A percentile compares a stretch with the other conserved stretches of the same genome.
phyloP scores from a whole-genome alignment of 2,797 vertebrate species.

The Avahi laniger region DNA sequence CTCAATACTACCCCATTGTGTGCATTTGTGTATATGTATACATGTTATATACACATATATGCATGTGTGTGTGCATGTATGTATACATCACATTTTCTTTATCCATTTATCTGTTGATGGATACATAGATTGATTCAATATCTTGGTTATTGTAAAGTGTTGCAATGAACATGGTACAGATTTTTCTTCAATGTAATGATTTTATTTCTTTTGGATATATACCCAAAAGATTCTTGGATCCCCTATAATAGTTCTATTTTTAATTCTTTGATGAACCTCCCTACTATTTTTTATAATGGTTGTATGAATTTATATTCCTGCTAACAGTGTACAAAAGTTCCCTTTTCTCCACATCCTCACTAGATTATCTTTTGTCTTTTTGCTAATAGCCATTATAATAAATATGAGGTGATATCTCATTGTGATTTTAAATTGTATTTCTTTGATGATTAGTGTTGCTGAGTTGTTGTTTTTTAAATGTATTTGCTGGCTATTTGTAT shows the following conservation, averaged over 20 bases:
- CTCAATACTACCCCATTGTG: neutral
- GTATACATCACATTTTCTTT: neutral
- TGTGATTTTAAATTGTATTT: neutral
- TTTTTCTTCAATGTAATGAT: neutral
- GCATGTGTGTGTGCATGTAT: neutral
- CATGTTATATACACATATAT: neutral
- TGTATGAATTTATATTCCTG: neutral
- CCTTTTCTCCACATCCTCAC: neutral
- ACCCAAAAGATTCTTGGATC: neutral
- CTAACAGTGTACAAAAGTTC: no score
- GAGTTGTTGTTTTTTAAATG: neutral
- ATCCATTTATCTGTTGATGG: neutral
- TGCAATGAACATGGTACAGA: neutral
- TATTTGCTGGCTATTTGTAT: neutral
- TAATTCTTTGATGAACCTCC: neutral
- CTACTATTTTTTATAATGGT: neutral
- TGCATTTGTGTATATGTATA: neutral
- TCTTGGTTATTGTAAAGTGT: neutral
- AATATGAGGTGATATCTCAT: neutral
- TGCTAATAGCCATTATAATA: neutral
- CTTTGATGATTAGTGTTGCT: neutral
- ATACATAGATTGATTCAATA: neutral
- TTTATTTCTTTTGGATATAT: neutral
- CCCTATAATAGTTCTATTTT: neutral
- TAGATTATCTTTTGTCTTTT: neutral